A percentile compares a stretch with the other conserved stretches of the same genome.
Conservation (phyloP, 1,140 invertebrate genomes). For the Ctenoplectra terminalis region DNA sequence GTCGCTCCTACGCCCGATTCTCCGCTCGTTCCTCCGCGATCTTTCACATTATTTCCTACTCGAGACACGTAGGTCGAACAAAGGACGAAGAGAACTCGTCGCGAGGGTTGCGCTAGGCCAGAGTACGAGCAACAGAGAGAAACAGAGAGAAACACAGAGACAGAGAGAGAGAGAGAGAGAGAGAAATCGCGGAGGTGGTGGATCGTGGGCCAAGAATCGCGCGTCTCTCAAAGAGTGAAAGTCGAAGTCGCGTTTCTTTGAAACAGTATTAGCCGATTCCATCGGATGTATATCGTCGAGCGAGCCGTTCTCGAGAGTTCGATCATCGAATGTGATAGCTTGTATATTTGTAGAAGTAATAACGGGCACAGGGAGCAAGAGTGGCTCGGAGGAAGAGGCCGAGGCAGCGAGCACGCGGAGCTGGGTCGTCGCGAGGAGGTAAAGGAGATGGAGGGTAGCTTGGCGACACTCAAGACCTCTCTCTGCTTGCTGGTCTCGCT, state of each 20-base stretch:
- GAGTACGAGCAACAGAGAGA: slow-evolving; percentile 9
- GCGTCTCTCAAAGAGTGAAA: slow-evolving; percentile 52
- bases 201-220: slow-evolving; percentile 42
- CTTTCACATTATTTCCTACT: slow-evolving; percentile 63
- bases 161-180: not conserved
- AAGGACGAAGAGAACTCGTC: slow-evolving; percentile 17
- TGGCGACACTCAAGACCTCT: slow-evolving; percentile 82
- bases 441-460: slow-evolving; percentile 79
- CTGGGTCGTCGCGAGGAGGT: slow-evolving; percentile 67
- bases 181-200: not conserved
- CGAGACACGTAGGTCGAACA: slow-evolving; percentile 57
- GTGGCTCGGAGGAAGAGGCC: slow-evolving; percentile 37
- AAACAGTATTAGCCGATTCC: slow-evolving; percentile 28
- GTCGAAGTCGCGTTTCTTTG: slow-evolving; percentile 57
- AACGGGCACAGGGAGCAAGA: slow-evolving; percentile 63
- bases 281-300: too few species aligned
- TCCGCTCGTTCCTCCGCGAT: slow-evolving; percentile 38
- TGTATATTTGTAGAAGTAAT: slow-evolving; percentile 79
- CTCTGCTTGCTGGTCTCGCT: slow-evolving; percentile 31
- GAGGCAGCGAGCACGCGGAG: slow-evolving; percentile 43
- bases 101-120: not conserved
- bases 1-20: slow-evolving; percentile 10
- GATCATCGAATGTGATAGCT: slow-evolving; percentile 72
- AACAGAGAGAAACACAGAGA: not conserved
- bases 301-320: too few species aligned